Conservation (phyloP, 2,797 vertebrate genomes). For the Morelia viridis region DNA sequence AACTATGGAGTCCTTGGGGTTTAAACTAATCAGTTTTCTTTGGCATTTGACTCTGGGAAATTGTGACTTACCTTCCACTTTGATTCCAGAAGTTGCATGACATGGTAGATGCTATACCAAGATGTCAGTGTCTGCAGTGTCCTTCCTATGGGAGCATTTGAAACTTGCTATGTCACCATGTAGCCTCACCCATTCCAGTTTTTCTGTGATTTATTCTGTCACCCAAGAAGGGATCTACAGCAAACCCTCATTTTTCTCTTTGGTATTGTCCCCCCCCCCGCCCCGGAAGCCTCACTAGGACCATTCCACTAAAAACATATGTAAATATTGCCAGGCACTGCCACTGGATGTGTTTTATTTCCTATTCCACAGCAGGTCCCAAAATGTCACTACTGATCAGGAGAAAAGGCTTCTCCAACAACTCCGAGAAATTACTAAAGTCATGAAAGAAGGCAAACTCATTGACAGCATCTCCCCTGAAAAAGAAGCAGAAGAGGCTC, state of each 20-base stretch:
- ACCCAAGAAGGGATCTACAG: neutral
- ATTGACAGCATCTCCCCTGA: conserved; percentile 80
- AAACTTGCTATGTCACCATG: neutral
- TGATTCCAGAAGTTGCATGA: neutral
- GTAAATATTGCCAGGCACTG: accelerated
- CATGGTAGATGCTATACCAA: neutral
- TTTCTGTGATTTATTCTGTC: neutral
- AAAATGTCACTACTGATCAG: conserved; percentile 83
- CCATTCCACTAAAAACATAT: neutral
- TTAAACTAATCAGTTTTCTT: neutral
- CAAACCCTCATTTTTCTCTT: neutral
- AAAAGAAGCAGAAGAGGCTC: conserved; percentile 84
- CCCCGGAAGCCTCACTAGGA: neutral
- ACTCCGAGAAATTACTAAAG: conserved; percentile 89
- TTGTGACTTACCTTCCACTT: neutral
- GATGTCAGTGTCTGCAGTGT: too few species aligned
- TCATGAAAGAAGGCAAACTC: conserved; percentile 91
- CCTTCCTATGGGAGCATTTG: neutral
- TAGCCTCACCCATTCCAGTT: neutral
- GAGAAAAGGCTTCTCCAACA: conserved; percentile 89
- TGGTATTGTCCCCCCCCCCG: neutral
- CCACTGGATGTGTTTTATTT: neutral
- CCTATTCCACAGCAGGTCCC: conserved; percentile 70
- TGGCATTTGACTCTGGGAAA: neutral
- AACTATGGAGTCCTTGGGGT: too few species aligned